phyloP scores from a whole-genome alignment of 1,140 invertebrate species.

The Bombyx mori region DNA sequence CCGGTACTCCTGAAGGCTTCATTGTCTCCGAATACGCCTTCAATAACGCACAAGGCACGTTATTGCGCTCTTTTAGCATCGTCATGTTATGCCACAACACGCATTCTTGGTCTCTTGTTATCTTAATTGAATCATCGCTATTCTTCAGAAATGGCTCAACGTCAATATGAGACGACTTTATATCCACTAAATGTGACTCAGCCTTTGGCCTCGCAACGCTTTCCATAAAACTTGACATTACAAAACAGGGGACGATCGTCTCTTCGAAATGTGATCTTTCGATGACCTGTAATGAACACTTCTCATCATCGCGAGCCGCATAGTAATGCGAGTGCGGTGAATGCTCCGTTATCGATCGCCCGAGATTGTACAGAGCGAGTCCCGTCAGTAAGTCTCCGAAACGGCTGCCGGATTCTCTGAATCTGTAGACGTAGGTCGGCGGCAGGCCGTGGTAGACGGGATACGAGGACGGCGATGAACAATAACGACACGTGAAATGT shows the following conservation, averaged over 20 bases:
- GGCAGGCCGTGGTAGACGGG: conserved; percentile 48
- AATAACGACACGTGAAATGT: conserved; percentile 43
- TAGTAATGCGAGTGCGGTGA: conserved; percentile 35
- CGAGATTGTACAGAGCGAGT: conserved; percentile 52
- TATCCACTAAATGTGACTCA: conserved; percentile 28
- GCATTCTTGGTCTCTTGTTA: conserved; percentile 45
- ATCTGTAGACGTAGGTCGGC: conserved; percentile 52
- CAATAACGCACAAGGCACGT: conserved; percentile 46
- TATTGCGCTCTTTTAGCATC: conserved; percentile 28
- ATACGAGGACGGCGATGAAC: conserved; percentile 33
- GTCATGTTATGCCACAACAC: conserved; percentile 53
- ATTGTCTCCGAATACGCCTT: conserved; percentile 52
- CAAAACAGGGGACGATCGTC: conserved; percentile 41
- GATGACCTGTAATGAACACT: conserved; percentile 50
- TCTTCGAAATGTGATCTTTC: conserved; percentile 43
- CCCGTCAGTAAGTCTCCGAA: conserved; percentile 43
- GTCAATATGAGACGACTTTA: conserved; percentile 41
- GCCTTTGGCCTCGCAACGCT: conserved; percentile 18
- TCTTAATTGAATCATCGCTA: conserved; percentile 28
- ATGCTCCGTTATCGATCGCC: conserved; percentile 33
- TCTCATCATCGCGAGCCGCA: conserved; percentile 29
- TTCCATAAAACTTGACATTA: conserved; percentile 50
- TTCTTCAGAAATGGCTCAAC: conserved; percentile 34
- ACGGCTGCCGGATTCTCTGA: conserved; percentile 41
- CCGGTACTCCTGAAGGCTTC: conserved; percentile 46